Conservation (phyloP, 2,797 vertebrate species). For the Takifugu ocellatus region DNA sequence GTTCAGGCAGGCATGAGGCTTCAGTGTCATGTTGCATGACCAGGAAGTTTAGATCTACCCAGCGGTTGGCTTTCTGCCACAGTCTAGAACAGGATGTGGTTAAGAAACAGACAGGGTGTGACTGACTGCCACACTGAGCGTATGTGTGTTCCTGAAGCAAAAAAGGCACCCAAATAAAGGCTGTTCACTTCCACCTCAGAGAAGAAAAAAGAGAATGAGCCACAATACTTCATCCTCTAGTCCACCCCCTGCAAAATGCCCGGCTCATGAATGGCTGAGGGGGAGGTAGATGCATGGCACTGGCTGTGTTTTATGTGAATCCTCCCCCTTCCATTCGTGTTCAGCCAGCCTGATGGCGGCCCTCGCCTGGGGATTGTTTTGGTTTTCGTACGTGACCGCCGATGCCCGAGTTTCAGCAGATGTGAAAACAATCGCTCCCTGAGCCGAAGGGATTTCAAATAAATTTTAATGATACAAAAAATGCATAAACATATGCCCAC, state of each 20-base stretch:
- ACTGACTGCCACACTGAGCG: slow-evolving; percentile 48
- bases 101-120: slow-evolving; percentile 69
- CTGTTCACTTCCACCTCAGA: slow-evolving; percentile 56
- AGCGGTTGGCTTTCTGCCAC: slow-evolving; percentile 55
- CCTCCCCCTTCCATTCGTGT: slow-evolving; percentile 10
- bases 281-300: slow-evolving; percentile 20
- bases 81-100: slow-evolving; percentile 73
- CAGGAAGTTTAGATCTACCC: slow-evolving; percentile 45
- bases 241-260: slow-evolving; percentile 28
- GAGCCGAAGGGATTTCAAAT: slow-evolving; percentile 23
- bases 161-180: slow-evolving; percentile 51
- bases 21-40: slow-evolving; percentile 6
- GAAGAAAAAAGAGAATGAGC: slow-evolving; percentile 27
- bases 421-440: slow-evolving; percentile 32
- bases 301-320: slow-evolving; percentile 21
- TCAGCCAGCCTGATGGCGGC: slow-evolving; percentile 4
- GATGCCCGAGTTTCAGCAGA: slow-evolving; percentile 32
- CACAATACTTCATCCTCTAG: slow-evolving; percentile 20
- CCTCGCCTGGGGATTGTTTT: slow-evolving; percentile 25
- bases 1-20: background rate
- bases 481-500: slow-evolving; percentile 3
- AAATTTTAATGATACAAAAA: slow-evolving; percentile 22
- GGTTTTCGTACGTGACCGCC: slow-evolving; percentile 17
- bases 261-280: slow-evolving; percentile 34
- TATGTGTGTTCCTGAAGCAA: slow-evolving; percentile 23